Percentiles rank a stretch among this genome's conserved stretches.
Evolutionary conservation across 53 echinoderm and acorn worm genomes (phyloP).

Genomic region (Stichopus horrens): DNA sequence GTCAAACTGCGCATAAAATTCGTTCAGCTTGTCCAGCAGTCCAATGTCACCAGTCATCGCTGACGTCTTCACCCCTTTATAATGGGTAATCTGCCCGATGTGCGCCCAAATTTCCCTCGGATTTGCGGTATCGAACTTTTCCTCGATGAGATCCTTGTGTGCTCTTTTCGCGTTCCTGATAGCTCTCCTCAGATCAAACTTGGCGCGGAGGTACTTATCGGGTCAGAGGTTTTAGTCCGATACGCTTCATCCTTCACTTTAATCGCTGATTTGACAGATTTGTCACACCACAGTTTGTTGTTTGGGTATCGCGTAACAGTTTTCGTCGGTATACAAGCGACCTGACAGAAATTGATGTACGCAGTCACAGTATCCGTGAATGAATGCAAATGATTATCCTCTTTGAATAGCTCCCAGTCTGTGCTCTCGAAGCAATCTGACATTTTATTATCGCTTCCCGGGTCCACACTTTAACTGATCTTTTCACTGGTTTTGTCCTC

Average conservation of each 20-base stretch:
- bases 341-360: slow-evolving; percentile 60
- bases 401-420: slow-evolving; percentile 45
- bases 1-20: slow-evolving; percentile 51
- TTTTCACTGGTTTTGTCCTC: slow-evolving; percentile 40
- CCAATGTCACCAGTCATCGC: slow-evolving; percentile 3
- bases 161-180: slow-evolving; percentile 41
- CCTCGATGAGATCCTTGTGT: slow-evolving; percentile 29
- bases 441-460: slow-evolving; percentile 24
- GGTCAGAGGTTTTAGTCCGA: slow-evolving; percentile 21
- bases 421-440: slow-evolving; percentile 52
- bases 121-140: slow-evolving; percentile 29
- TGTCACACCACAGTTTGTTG: slow-evolving; percentile 61
- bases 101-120: slow-evolving; percentile 42
- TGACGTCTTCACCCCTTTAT: slow-evolving; percentile 15
- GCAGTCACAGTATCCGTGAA: slow-evolving; percentile 46
- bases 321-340: slow-evolving; percentile 45
- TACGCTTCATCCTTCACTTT: slow-evolving; percentile 38
- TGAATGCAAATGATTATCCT: slow-evolving; percentile 7
- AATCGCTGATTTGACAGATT: slow-evolving; percentile 39
- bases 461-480: slow-evolving; percentile 40
- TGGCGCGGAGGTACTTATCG: slow-evolving; percentile 28
- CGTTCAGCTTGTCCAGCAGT: slow-evolving; percentile 42
- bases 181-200: slow-evolving; percentile 22
- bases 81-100: slow-evolving; percentile 41
- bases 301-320: slow-evolving; percentile 54